Conservation (phyloP, 92 coral and sea anemone genomes). For the Epizoanthus scotinus region DNA sequence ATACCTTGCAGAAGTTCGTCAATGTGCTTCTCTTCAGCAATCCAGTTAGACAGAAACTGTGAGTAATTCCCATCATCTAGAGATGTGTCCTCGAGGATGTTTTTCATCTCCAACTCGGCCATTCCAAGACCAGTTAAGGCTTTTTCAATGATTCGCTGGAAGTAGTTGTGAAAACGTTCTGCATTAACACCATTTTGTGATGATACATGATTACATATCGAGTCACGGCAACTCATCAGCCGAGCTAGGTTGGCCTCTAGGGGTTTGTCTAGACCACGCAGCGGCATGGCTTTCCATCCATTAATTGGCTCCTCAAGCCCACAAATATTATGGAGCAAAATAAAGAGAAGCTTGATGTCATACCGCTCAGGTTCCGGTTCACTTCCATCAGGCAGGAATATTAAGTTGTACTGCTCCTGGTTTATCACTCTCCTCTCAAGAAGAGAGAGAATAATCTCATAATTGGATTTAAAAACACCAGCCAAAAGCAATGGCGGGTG, state of each 20-base stretch:
- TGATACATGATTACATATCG: background rate
- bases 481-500: background rate
- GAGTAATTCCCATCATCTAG: background rate
- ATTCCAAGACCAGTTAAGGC: background rate
- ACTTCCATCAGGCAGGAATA: conserved; percentile 14
- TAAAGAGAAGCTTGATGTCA: background rate
- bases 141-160: background rate
- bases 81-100: background rate
- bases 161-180: background rate
- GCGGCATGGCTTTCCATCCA: background rate
- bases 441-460: background rate
- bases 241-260: conserved; percentile 30
- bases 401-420: background rate
- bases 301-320: conserved; percentile 6
- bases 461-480: background rate
- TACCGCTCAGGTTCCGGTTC: background rate
- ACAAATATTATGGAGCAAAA: conserved; percentile 1
- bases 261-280: background rate
- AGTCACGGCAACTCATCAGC: background rate
- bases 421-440: conserved; percentile 1
- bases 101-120: background rate
- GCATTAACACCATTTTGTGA: background rate
- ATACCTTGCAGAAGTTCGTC: background rate
- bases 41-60: conserved; percentile 5
- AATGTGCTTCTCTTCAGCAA: background rate